Evolutionary conservation across 2,888 invertebrate species (phyloP).

Genomic region (Leucophenga maculata): DNA sequence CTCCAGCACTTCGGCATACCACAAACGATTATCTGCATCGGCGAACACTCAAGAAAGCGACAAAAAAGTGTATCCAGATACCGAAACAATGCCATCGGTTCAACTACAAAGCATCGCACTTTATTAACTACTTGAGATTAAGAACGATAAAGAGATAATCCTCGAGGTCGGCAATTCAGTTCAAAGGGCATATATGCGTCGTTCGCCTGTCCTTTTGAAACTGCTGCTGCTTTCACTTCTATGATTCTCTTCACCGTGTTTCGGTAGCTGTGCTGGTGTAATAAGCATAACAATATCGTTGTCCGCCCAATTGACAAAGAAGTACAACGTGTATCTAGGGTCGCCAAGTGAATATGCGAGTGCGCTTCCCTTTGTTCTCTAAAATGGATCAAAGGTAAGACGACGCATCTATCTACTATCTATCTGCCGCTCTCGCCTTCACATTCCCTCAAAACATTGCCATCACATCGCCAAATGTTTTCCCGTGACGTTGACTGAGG

Average conservation of each 20-base stretch:
- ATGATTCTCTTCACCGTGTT: conserved; percentile 27
- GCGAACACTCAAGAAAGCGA: conserved; percentile 53
- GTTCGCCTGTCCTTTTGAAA: background rate
- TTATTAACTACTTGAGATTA: conserved; percentile 72
- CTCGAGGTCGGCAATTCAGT: conserved; percentile 55
- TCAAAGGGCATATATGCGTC: conserved; percentile 54
- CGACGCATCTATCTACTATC: background rate
- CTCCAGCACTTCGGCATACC: conserved; percentile 58
- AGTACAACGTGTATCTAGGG: too few species aligned
- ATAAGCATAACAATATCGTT: conserved; percentile 69
- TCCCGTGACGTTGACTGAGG: conserved; percentile 40
- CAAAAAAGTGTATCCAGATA: conserved; percentile 30
- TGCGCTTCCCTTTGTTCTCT: conserved; percentile 39
- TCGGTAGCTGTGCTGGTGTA: conserved; percentile 67
- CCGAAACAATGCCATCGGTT: conserved; percentile 61
- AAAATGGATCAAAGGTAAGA: conserved; percentile 62
- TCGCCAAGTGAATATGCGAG: too few species aligned
- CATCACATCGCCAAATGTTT: conserved; percentile 5
- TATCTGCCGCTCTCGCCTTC: background rate
- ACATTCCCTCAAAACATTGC: background rate
- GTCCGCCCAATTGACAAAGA: conserved; percentile 68
- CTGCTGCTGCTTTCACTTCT: conserved; percentile 2
- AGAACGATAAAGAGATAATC: conserved; percentile 70
- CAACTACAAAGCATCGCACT: conserved; percentile 69
- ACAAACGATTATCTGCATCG: conserved; percentile 66